phyloP scores from a whole-genome alignment of 92 coral and sea anemone species.

The Micromussa lordhowensis region DNA sequence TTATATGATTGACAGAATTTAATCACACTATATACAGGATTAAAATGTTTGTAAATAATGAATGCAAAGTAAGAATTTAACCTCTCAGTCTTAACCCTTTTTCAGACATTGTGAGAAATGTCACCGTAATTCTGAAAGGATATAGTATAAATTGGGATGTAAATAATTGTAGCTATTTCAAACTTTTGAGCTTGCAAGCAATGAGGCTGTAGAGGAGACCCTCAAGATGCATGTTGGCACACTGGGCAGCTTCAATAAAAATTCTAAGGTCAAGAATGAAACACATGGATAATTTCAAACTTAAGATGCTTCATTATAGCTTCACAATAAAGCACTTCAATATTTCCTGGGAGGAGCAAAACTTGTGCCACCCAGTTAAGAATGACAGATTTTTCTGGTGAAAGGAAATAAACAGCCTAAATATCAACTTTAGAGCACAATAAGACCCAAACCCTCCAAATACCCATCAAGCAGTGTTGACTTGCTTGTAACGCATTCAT shows the following conservation, averaged over 20 bases:
- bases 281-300: background rate
- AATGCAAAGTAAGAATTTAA: background rate
- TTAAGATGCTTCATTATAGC: background rate
- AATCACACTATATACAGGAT: background rate
- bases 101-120: background rate
- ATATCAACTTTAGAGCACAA: background rate
- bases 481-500: background rate
- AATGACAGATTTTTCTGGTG: background rate
- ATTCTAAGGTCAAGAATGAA: background rate
- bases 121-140: background rate
- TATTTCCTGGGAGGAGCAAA: conserved; percentile 18
- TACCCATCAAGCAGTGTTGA: background rate
- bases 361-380: background rate
- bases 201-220: background rate
- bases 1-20: background rate
- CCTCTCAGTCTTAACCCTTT: background rate
- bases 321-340: background rate
- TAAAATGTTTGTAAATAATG: background rate
- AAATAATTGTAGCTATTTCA: background rate
- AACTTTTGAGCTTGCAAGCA: background rate
- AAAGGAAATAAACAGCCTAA: background rate
- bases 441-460: background rate
- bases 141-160: background rate
- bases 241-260: background rate
- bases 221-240: background rate